Evolutionary conservation across 2,888 invertebrate species (phyloP).

Genomic region (Cyrtodaria siliqua): DNA sequence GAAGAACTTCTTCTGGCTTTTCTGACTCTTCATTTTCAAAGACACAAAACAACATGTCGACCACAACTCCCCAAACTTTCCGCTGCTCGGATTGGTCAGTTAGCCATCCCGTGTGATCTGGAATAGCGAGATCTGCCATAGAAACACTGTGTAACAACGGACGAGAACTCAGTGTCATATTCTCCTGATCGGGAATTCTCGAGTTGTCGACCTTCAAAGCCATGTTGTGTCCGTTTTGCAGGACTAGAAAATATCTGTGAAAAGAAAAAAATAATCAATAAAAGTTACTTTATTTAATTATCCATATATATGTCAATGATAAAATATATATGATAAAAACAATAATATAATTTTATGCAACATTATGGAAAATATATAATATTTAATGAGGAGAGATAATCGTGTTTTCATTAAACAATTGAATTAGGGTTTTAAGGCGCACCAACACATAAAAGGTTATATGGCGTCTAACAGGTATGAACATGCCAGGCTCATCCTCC

Average conservation of each 20-base stretch:
- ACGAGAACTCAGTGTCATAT: constrained; percentile 18
- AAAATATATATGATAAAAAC: no score
- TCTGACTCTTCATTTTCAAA: constrained; percentile 70
- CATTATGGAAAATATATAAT: no score
- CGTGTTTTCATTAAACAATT: no score
- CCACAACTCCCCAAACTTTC: constrained; percentile 77
- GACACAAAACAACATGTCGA: constrained; percentile 78
- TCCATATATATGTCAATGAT: no score
- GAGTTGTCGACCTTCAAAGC: constrained; percentile 51
- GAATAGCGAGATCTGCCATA: constrained; percentile 69
- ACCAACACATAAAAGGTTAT: no score
- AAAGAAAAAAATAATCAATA: background rate
- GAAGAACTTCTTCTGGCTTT: constrained; percentile 70
- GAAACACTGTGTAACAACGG: constrained; percentile 59
- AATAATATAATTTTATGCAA: no score
- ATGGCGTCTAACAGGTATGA: no score
- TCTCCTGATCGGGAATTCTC: constrained; percentile 21
- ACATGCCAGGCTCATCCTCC: no score
- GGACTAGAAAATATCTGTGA: constrained; percentile 55
- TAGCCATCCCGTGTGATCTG: constrained; percentile 78
- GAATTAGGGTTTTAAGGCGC: no score
- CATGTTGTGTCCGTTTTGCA: constrained; percentile 49
- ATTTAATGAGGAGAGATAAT: no score
- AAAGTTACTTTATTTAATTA: no score
- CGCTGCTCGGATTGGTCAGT: constrained; percentile 69